These are phyloP conservation scores for Hydropotes inermis DNA, from an alignment of 2,113 vertebrate genomes.

Conservation along the genomic window DNA sequence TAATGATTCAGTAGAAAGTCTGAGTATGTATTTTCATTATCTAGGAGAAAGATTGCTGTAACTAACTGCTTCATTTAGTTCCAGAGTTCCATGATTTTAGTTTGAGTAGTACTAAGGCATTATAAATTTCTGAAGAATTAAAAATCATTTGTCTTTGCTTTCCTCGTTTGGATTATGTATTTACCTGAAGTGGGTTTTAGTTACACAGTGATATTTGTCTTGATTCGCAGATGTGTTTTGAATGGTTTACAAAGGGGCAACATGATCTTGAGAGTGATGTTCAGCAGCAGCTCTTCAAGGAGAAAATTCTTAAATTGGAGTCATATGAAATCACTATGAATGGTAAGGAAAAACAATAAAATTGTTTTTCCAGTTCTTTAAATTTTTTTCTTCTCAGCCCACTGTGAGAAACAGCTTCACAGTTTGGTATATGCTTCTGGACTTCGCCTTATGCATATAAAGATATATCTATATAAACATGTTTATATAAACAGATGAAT, in stretches of 20 bases:
- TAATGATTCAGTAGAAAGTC: not conserved
- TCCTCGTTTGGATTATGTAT: not conserved
- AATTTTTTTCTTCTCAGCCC: not conserved
- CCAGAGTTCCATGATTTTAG: not conserved
- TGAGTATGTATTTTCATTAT: not conserved
- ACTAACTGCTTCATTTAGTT: not conserved
- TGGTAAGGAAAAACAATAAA: constrained; percentile 80
- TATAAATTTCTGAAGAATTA: not conserved
- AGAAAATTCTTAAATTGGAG: constrained; percentile 98
- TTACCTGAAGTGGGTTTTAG: not conserved
- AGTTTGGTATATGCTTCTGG: constrained; percentile 4
- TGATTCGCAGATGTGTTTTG: constrained; percentile 94
- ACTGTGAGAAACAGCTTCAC: constrained; percentile 12
- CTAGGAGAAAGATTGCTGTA: not conserved
- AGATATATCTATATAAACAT: not conserved
- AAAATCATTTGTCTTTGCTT: not conserved
- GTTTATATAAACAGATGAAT: not conserved
- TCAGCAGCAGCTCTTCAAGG: constrained; percentile 98
- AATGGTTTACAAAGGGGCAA: constrained; percentile 99
- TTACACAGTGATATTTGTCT: not conserved
- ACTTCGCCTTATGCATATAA: not conserved
- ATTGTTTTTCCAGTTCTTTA: not conserved
- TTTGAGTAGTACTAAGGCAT: not conserved
- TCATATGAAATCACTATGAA: constrained; percentile 99
- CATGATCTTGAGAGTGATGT: constrained; percentile 98